Evolutionary conservation across 1,140 invertebrate species (phyloP), one percentile per base, ranked within the genome.

Genomic region (Brachionus sp.): DNA sequence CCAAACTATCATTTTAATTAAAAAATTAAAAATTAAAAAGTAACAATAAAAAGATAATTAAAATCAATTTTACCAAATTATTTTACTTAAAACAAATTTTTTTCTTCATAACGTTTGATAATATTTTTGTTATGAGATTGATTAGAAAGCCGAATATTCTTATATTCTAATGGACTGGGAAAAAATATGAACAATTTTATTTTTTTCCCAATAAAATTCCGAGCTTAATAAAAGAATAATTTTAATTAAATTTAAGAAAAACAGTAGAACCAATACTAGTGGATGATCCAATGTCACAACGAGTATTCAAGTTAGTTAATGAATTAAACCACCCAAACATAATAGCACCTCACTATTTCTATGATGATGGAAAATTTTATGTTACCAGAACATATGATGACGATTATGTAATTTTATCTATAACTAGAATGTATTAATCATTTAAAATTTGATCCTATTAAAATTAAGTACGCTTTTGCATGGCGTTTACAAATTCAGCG

Each of bases 401-500:
- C 35, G 62, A 57, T 39, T 80, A 66, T 29, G 77, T 80, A 80
- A 80, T 5, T 33, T 39, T 29, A 29, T 25, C 35, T 33, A 16
- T 7, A 44, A 66, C 6, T 46, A 16, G 42, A n/a, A 2, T 29
- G 29, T 3, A 29, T 29, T 29, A 29, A 29, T 29, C 29, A 29
- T 29, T 29, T 29, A 29, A 29, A 29, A 29, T 29, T 29, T 29
- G 29, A 29, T 2, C 44, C 6, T 1, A n/a, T 39, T 50, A 5
- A 39, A 35, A 23, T 35, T 6, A 13, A 80, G 77, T 80, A 80
- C 42, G 77, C 77, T 29, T 80, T 80, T 80, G 77, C 77, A 16
- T 80, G 77, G 77, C 77, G 77, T 33, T 10, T 80, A 25, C 77
- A 80, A 44, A 80, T 80, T 42, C 77, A 80, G 39, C 19, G 77